phyloP scores from a whole-genome alignment of 2,888 invertebrate genomes.

The Pheosia gnoma region DNA sequence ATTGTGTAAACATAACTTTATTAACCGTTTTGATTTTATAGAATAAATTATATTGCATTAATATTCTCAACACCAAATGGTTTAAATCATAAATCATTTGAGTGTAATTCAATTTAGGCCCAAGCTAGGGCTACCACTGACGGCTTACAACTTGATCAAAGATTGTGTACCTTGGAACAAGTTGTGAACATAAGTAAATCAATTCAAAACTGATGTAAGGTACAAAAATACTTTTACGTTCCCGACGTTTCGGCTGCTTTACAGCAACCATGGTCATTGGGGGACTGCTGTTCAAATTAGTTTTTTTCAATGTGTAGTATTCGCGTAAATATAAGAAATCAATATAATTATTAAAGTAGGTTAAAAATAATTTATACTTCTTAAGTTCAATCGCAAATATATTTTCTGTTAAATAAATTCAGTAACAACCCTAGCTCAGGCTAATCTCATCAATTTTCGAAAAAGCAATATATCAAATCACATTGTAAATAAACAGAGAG shows the following conservation, averaged over 20 bases:
- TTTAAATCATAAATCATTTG: constrained; percentile 22
- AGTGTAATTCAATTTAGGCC: constrained; percentile 22
- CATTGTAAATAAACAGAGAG: constrained; percentile 14
- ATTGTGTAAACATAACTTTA: constrained; percentile 4
- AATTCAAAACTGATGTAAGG: too few species aligned
- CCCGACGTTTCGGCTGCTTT: too few species aligned
- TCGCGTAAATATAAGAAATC: too few species aligned
- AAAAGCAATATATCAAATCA: constrained; percentile 19
- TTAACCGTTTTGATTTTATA: constrained; percentile 17
- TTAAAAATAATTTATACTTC: too few species aligned
- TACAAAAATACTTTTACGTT: too few species aligned
- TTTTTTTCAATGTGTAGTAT: too few species aligned
- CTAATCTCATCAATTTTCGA: constrained; percentile 20
- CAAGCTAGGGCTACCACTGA: not conserved
- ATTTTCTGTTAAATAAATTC: not conserved
- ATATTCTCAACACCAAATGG: constrained; percentile 19
- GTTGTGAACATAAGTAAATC: too few species aligned
- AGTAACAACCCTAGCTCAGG: constrained; percentile 4
- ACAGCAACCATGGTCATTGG: too few species aligned
- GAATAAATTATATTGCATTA: constrained; percentile 26
- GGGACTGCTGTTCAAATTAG: too few species aligned
- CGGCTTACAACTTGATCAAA: not conserved
- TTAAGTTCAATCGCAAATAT: not conserved
- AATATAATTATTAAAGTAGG: too few species aligned
- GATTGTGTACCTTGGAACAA: too few species aligned